Percentiles rank a stretch among this genome's conserved stretches.
phyloP scores from a whole-genome alignment of 92 coral and sea anemone species.

The Chrysogorgia sp. region DNA sequence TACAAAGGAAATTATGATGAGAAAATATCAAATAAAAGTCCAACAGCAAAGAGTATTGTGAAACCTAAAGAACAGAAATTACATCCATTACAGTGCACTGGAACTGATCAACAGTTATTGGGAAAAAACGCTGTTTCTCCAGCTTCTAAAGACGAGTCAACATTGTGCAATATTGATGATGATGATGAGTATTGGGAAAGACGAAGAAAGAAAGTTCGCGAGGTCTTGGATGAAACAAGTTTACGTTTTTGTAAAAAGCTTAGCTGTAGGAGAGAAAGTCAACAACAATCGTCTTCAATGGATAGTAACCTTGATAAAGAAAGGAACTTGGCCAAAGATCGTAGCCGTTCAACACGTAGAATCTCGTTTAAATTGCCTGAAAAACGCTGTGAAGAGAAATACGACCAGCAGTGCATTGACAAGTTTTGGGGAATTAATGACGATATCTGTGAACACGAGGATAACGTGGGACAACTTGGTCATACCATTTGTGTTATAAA shows the following conservation, averaged over 20 bases:
- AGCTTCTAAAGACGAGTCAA: not conserved
- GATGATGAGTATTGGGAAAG: conserved; percentile 14
- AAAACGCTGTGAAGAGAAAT: not conserved
- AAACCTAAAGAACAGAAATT: not conserved
- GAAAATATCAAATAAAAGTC: not conserved
- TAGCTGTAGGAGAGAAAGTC: not conserved
- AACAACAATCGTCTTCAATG: not conserved
- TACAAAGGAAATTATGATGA: not conserved
- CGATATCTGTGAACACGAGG: not conserved
- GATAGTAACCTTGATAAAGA: not conserved
- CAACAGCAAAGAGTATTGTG: not conserved
- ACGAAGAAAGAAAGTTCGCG: conserved; percentile 1
- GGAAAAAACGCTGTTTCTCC: not conserved
- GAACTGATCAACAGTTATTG: not conserved
- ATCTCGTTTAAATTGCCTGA: not conserved
- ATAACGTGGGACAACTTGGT: conserved; percentile 7
- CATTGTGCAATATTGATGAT: too few relatives aligned
- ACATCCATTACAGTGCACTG: not conserved
- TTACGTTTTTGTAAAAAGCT: conserved; percentile 14
- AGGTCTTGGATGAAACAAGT: conserved; percentile 8
- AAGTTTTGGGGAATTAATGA: conserved; percentile 26
- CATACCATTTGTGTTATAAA: conserved; percentile 30
- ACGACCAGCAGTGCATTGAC: conserved; percentile 6
- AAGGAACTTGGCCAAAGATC: not conserved
- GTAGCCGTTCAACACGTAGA: not conserved